Conservation (phyloP, 2,888 invertebrate species). For the Ectemnius cavifrons region DNA sequence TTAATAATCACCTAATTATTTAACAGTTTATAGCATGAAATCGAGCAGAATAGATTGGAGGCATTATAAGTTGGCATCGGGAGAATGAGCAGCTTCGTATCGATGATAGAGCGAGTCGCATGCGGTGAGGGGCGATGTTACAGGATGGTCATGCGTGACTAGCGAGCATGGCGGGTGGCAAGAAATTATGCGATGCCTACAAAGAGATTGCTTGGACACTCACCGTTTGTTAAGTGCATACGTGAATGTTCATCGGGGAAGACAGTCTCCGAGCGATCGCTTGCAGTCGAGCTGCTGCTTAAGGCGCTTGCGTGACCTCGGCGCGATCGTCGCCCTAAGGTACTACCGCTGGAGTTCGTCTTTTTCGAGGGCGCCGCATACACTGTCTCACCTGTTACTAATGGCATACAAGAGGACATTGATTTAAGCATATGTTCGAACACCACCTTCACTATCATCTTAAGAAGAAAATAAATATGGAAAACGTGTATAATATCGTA, state of each 20-base stretch:
- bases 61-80: no score
- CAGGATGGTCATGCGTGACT: constrained; percentile 21
- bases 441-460: no score
- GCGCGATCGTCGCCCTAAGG: constrained; percentile 80
- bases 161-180: constrained; percentile 13
- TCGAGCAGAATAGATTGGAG: no score
- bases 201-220: constrained; percentile 31
- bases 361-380: constrained; percentile 70
- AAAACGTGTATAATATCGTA: no score
- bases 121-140: neutral
- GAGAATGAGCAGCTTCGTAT: no score
- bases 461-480: no score
- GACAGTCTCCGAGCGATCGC: constrained; percentile 70
- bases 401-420: constrained; percentile 21
- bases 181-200: neutral
- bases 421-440: neutral
- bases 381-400: constrained; percentile 66
- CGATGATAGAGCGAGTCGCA: constrained; percentile 17
- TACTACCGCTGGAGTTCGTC: constrained; percentile 77
- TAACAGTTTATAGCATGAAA: no score
- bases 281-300: constrained; percentile 79
- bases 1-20: no score
- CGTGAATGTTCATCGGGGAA: constrained; percentile 71
- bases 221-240: constrained; percentile 71
- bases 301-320: constrained; percentile 80